A percentile compares a stretch with the other conserved stretches of the same genome.
These are phyloP conservation scores for Drosophila navojoa DNA, from an alignment of 1,140 invertebrate species.

Conservation along the genomic window DNA sequence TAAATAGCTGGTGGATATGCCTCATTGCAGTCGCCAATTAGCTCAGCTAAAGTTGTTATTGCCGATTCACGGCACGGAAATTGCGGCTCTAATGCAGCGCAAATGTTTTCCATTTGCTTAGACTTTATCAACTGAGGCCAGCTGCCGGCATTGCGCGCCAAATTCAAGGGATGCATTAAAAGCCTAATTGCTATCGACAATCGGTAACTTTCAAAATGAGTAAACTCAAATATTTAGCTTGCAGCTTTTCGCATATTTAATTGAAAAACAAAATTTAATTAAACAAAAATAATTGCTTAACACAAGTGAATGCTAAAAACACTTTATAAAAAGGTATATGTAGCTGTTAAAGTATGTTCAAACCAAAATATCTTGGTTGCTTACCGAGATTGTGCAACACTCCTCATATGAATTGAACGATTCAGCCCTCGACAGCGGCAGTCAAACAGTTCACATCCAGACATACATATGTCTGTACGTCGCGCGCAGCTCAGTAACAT, in stretches of 20 bases:
- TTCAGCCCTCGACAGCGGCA: constrained; percentile 21
- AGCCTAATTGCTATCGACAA: too few species aligned
- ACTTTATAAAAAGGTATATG: too few species aligned
- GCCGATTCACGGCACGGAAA: constrained; percentile 86
- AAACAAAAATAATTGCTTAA: too few species aligned
- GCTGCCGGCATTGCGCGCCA: constrained; percentile 33
- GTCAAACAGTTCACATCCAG: not conserved
- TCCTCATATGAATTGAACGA: not conserved
- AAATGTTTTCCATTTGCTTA: constrained; percentile 57
- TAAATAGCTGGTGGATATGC: constrained; percentile 88
- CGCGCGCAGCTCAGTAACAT: constrained; percentile 26
- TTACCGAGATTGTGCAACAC: constrained; percentile 1
- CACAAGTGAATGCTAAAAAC: too few species aligned
- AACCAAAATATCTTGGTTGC: not conserved
- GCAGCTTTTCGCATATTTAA: too few species aligned
- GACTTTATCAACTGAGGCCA: constrained; percentile 15
- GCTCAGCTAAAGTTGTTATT: constrained; percentile 86
- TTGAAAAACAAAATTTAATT: too few species aligned
- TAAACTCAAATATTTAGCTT: too few species aligned
- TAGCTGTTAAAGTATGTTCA: too few species aligned
- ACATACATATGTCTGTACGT: not conserved
- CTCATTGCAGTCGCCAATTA: constrained; percentile 86
- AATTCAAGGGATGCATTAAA: not conserved
- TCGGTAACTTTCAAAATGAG: too few species aligned
- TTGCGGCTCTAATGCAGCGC: constrained; percentile 41